Evolutionary conservation across 1,140 invertebrate species (phyloP).

Genomic region (Penaeus vannamei): DNA sequence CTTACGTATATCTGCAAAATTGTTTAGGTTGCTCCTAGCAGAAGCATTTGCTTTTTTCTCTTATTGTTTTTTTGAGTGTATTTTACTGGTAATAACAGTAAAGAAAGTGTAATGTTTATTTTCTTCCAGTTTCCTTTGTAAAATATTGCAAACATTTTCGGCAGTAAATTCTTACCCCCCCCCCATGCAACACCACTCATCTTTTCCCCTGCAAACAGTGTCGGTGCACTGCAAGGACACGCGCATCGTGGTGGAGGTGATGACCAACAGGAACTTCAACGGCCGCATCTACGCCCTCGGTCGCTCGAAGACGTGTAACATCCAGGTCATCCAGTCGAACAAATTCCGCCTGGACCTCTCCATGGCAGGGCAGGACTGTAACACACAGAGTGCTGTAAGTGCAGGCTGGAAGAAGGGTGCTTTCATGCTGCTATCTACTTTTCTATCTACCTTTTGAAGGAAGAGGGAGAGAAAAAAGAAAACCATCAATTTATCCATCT

Average conservation of each 20-base stretch:
- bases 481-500: too few species aligned
- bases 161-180: background rate
- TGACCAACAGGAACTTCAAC: conserved; percentile 94
- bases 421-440: too few species aligned
- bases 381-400: conserved; percentile 78
- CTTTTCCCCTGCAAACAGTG: conserved; percentile 75
- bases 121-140: too few species aligned
- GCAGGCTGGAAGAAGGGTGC: background rate
- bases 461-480: too few species aligned
- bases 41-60: too few species aligned
- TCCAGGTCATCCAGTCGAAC: conserved; percentile 92
- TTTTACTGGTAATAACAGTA: too few species aligned
- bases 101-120: too few species aligned
- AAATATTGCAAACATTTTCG: background rate
- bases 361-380: conserved; percentile 94
- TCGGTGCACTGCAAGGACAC: conserved; percentile 95
- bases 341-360: conserved; percentile 92
- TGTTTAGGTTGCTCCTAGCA: too few species aligned
- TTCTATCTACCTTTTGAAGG: too few species aligned
- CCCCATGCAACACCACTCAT: background rate
- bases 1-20: background rate
- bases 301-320: conserved; percentile 94
- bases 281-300: conserved; percentile 94
- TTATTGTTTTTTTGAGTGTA: too few species aligned
- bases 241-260: conserved; percentile 90